Conservation (phyloP, 1,140 invertebrate genomes). For the Paraescarpia echinospica region DNA sequence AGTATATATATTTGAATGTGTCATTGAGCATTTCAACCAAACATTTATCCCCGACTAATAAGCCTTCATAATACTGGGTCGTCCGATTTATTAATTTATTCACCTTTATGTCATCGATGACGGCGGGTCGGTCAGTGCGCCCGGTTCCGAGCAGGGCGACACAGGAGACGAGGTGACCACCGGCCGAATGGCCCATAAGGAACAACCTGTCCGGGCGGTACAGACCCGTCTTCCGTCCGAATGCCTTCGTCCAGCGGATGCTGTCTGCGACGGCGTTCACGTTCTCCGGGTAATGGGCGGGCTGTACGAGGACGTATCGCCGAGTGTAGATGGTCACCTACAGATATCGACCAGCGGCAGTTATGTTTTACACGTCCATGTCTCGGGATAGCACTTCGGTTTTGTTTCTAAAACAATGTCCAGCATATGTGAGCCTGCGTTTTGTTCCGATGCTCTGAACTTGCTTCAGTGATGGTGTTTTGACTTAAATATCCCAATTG, state of each 20-base stretch:
- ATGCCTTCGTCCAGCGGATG: constrained; percentile 26
- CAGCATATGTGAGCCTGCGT: not conserved
- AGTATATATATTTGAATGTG: no score
- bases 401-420: not conserved
- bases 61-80: no score
- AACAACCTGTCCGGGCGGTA: constrained; percentile 25
- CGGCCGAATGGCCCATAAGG: constrained; percentile 35
- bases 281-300: constrained; percentile 22
- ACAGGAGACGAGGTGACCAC: constrained; percentile 31
- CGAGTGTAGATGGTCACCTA: not conserved
- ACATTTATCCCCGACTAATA: no score
- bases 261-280: constrained; percentile 20
- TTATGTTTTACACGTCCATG: not conserved
- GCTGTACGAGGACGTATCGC: not conserved
- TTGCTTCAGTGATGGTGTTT: no score
- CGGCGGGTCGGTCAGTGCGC: not conserved
- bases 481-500: no score
- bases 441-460: not conserved
- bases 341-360: not conserved
- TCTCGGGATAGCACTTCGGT: not conserved
- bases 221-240: constrained; percentile 6
- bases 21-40: no score
- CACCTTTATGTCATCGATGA: not conserved
- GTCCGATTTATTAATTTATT: no score
- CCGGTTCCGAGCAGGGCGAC: not conserved